phyloP scores from a whole-genome alignment of 2,113 vertebrate genomes.

The Pachypanchax playfairii region DNA sequence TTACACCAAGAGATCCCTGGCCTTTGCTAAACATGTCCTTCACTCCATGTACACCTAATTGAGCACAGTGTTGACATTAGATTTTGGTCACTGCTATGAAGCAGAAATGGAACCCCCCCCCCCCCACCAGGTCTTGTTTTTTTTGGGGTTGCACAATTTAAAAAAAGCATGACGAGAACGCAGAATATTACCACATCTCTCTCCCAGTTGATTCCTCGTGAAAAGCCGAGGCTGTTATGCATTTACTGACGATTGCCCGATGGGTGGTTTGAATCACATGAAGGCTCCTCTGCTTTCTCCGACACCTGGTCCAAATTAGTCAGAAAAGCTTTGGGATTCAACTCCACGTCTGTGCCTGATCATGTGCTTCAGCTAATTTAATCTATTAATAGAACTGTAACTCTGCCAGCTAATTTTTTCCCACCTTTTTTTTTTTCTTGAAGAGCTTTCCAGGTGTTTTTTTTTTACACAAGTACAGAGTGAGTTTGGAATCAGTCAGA shows the following conservation, averaged over 20 bases:
- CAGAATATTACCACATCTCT: slow-evolving; percentile 21
- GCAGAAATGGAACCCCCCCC: slow-evolving; percentile 33
- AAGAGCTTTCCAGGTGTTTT: slow-evolving; percentile 55
- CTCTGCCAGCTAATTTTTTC: slow-evolving; percentile 25
- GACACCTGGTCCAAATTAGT: slow-evolving; percentile 37
- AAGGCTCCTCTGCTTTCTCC: slow-evolving; percentile 15
- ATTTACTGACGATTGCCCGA: slow-evolving; percentile 40
- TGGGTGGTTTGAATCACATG: slow-evolving; percentile 58
- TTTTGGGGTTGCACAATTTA: slow-evolving; percentile 55
- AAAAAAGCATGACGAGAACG: slow-evolving; percentile 31
- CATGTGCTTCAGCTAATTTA: slow-evolving; percentile 37
- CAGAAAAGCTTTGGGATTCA: slow-evolving; percentile 37
- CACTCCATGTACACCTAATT: slow-evolving; percentile 50
- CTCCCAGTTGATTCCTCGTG: slow-evolving; percentile 28
- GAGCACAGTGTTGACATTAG: slow-evolving; percentile 53
- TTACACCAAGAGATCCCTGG: slow-evolving; percentile 45
- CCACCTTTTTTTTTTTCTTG: not conserved
- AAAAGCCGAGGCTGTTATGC: slow-evolving; percentile 36
- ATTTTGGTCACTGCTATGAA: slow-evolving; percentile 41
- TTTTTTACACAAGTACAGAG: slow-evolving; percentile 33
- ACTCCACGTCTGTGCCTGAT: slow-evolving; percentile 41
- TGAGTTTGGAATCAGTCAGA: slow-evolving; percentile 39
- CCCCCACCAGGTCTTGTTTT: slow-evolving; percentile 28
- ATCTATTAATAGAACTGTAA: slow-evolving; percentile 48
- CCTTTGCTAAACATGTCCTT: slow-evolving; percentile 45